Conservation (phyloP, 2,797 vertebrate genomes). For the Todus mexicanus region DNA sequence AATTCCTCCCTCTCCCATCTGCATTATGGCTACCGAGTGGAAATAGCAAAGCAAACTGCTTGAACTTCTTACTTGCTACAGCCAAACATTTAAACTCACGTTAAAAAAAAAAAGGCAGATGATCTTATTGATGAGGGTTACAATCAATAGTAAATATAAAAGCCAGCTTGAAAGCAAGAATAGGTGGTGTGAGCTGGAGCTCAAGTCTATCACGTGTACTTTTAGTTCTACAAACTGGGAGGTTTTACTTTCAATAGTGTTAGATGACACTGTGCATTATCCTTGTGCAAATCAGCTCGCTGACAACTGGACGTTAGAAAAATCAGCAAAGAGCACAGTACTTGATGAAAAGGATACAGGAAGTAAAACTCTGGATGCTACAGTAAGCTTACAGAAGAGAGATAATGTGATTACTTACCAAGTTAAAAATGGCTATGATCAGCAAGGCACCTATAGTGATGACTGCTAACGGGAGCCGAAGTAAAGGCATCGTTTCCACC, state of each 20-base stretch:
- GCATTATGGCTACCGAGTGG: not conserved
- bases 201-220: not conserved
- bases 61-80: not conserved
- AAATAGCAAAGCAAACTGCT: not conserved
- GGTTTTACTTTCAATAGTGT: not conserved
- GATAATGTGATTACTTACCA: constrained; percentile 76
- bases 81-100: not conserved
- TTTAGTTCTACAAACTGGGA: not conserved
- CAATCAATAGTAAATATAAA: not conserved
- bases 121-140: not conserved
- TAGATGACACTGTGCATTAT: not conserved
- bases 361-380: not conserved
- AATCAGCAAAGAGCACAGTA: not conserved
- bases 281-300: not conserved
- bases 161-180: not conserved
- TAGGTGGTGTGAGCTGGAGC: not conserved
- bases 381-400: not conserved
- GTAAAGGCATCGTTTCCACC: constrained; percentile 85
- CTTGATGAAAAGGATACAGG: not conserved
- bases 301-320: not conserved
- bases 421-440: constrained; percentile 83
- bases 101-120: not conserved
- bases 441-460: constrained; percentile 83
- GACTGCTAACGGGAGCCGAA: constrained; percentile 84
- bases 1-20: not conserved